These are phyloP conservation scores for Aphaenogaster floridana DNA, from an alignment of 1,140 invertebrate species.

Conservation along the genomic window DNA sequence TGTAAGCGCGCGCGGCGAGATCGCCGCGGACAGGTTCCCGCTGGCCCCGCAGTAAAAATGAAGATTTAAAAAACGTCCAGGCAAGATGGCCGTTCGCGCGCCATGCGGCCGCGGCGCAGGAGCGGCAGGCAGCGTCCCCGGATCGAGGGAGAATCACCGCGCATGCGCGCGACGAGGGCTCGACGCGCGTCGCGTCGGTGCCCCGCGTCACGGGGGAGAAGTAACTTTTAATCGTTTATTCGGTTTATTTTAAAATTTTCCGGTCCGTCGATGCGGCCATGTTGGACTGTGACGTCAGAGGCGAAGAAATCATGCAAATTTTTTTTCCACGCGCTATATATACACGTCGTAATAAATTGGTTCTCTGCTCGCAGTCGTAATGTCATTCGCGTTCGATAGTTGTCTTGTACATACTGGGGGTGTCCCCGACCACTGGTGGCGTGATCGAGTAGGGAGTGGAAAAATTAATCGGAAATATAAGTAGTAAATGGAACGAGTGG, in stretches of 20 bases:
- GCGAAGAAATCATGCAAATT: neutral
- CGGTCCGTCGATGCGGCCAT: neutral
- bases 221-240: constrained; percentile 36
- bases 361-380: neutral
- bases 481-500: neutral
- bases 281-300: neutral
- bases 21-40: neutral
- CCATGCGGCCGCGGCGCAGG: constrained; percentile 16
- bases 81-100: constrained; percentile 72
- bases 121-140: neutral
- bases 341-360: neutral
- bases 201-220: constrained; percentile 9
- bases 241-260: constrained; percentile 17
- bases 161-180: neutral
- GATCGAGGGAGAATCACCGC: neutral
- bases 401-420: too few species aligned
- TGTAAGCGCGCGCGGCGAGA: neutral
- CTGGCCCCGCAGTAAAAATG: constrained; percentile 22
- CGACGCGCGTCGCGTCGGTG: neutral
- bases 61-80: constrained; percentile 63
- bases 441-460: neutral
- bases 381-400: constrained; percentile 18
- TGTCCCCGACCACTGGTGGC: constrained; percentile 4
- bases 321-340: neutral
- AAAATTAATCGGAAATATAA: neutral